A percentile compares a stretch with the other conserved stretches of the same genome.
phyloP scores from a whole-genome alignment of 2,113 vertebrate species.

The Paramisgurnus dabryanus region DNA sequence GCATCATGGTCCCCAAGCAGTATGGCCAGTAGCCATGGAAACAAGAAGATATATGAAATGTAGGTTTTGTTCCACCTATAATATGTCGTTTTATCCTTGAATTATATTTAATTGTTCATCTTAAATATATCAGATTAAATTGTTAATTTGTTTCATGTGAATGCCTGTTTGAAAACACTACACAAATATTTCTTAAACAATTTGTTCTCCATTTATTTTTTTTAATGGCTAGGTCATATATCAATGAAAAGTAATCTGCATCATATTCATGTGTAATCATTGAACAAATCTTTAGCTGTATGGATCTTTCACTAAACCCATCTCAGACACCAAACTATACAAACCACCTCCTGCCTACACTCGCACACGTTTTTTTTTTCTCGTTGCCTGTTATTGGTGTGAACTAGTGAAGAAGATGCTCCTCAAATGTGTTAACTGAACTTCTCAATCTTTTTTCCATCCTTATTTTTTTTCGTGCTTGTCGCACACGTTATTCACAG shows the following conservation, averaged over 20 bases:
- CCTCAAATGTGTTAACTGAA: slow-evolving; percentile 34
- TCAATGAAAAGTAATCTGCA: no score
- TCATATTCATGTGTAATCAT: no score
- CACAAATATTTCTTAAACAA: no score
- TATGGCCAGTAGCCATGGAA: slow-evolving; percentile 77
- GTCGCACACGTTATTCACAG: not conserved
- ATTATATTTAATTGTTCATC: not conserved
- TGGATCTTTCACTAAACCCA: not conserved
- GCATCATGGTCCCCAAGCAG: slow-evolving; percentile 61
- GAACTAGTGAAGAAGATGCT: slow-evolving; percentile 29
- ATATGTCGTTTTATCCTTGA: not conserved
- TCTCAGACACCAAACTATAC: not conserved
- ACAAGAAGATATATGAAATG: slow-evolving; percentile 68
- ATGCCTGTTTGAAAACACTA: no score
- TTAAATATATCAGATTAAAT: not conserved
- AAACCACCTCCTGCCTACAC: not conserved
- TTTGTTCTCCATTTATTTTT: no score
- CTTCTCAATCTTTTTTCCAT: slow-evolving; percentile 3
- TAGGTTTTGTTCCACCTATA: slow-evolving; percentile 12
- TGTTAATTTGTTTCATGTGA: no score
- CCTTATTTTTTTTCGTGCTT: not conserved
- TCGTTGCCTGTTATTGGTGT: slow-evolving; percentile 21
- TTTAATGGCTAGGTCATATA: no score
- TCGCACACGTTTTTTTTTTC: slow-evolving; percentile 3
- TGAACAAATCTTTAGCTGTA: not conserved